Percentiles rank a stretch among this genome's conserved stretches.
Evolutionary conservation across 92 coral and sea anemone species (phyloP).

Genomic region (Phenganax subtilis): DNA sequence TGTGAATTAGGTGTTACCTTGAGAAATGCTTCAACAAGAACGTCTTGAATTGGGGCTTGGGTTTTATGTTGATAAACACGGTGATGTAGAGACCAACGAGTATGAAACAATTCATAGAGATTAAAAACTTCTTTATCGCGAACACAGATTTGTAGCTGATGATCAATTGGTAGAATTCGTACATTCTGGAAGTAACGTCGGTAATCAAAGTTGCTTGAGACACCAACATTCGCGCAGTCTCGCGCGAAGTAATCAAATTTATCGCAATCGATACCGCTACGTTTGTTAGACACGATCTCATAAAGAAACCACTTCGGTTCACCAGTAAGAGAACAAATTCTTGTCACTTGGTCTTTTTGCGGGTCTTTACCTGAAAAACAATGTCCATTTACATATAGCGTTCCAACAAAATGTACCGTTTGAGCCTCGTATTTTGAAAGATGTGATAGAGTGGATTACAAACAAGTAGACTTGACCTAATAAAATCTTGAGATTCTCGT

Average conservation of each 20-base stretch:
- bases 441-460: not conserved
- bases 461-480: not conserved
- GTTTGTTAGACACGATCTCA: constrained; percentile 89
- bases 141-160: constrained; percentile 73
- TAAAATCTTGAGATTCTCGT: too few species aligned
- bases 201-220: constrained; percentile 70
- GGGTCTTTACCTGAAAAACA: not conserved
- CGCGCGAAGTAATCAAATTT: constrained; percentile 95
- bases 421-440: constrained; percentile 13
- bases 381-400: constrained; percentile 9
- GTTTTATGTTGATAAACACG: constrained; percentile 96
- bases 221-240: constrained; percentile 81
- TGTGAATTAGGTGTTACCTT: constrained; percentile 42
- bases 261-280: constrained; percentile 92
- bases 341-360: constrained; percentile 32
- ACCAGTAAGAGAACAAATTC: constrained; percentile 31
- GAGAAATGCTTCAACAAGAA: constrained; percentile 72
- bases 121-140: constrained; percentile 91
- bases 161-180: constrained; percentile 65
- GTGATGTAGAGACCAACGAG: constrained; percentile 67
- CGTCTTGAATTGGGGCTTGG: constrained; percentile 66
- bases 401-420: constrained; percentile 13
- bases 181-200: constrained; percentile 84
- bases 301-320: constrained; percentile 34
- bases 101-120: constrained; percentile 88